A percentile compares a stretch with the other conserved stretches of the same genome.
Evolutionary conservation across 2,888 invertebrate genomes (phyloP).

Genomic region (Orthonevra nobilis): DNA sequence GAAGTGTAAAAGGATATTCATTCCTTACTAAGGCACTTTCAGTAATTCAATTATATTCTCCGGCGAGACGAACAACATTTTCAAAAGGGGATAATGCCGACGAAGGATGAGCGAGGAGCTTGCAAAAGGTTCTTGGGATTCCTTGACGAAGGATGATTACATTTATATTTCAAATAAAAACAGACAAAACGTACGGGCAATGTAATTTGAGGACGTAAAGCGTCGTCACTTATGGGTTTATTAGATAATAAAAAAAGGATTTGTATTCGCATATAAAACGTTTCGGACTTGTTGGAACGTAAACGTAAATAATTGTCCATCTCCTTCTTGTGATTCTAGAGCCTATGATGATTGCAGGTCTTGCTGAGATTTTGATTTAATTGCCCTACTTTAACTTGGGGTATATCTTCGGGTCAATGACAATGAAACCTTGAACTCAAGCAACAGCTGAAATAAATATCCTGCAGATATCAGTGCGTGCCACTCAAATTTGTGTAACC

Average conservation of each 20-base stretch:
- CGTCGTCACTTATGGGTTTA: constrained; percentile 15
- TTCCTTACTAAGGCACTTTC: constrained; percentile 7
- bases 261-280: constrained; percentile 5
- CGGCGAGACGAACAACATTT: not conserved
- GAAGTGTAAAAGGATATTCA: constrained; percentile 29
- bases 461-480: too few species aligned
- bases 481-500: too few species aligned
- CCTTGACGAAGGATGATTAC: constrained; percentile 1
- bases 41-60: constrained; percentile 30
- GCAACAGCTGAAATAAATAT: too few species aligned
- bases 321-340: too few species aligned
- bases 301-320: not conserved
- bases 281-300: not conserved
- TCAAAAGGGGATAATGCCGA: too few species aligned
- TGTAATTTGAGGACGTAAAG: constrained; percentile 10
- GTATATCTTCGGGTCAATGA: too few species aligned
- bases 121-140: constrained; percentile 15
- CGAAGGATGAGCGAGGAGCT: too few species aligned
- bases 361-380: too few species aligned
- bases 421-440: too few species aligned
- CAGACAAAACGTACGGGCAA: not conserved
- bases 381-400: too few species aligned
- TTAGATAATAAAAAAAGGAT: not conserved
- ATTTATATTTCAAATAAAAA: constrained; percentile 26
- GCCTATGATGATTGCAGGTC: too few species aligned